These are phyloP conservation scores for Trogon surrucura DNA, from an alignment of 2,113 vertebrate genomes.

Conservation along the genomic window DNA sequence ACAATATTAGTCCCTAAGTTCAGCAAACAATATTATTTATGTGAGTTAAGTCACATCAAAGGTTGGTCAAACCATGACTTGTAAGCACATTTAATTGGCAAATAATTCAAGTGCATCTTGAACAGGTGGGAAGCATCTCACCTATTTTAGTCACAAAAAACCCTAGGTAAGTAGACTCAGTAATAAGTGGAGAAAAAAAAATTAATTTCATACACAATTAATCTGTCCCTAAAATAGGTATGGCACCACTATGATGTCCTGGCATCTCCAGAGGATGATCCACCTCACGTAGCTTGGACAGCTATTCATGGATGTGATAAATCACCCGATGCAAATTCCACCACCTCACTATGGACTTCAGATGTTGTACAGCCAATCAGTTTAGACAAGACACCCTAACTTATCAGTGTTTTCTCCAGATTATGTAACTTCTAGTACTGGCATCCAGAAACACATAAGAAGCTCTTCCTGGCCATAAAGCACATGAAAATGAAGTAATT, in stretches of 20 bases:
- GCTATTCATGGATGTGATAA: not conserved
- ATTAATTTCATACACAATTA: not conserved
- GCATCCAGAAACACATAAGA: not conserved
- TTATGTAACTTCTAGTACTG: not conserved
- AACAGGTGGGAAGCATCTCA: not conserved
- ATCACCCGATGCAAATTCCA: not conserved
- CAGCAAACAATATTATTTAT: not conserved
- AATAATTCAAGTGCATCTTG: not conserved
- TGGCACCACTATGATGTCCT: not conserved
- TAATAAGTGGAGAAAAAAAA: not conserved
- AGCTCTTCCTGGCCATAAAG: not conserved
- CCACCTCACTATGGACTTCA: not conserved
- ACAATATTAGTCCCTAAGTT: not conserved
- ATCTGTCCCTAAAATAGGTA: not conserved
- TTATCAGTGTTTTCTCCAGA: not conserved
- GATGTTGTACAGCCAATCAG: not conserved
- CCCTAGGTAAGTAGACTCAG: not conserved
- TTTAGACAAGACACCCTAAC: not conserved
- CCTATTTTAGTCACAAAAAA: not conserved
- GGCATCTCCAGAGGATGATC: not conserved
- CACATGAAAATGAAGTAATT: not conserved
- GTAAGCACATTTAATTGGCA: not conserved
- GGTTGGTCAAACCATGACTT: not conserved
- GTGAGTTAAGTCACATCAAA: not conserved
- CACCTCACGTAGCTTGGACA: not conserved